Evolutionary conservation across 2,797 vertebrate species (phyloP), one percentile per base, ranked within the genome.

Genomic region (Acipenser ruthenus): DNA sequence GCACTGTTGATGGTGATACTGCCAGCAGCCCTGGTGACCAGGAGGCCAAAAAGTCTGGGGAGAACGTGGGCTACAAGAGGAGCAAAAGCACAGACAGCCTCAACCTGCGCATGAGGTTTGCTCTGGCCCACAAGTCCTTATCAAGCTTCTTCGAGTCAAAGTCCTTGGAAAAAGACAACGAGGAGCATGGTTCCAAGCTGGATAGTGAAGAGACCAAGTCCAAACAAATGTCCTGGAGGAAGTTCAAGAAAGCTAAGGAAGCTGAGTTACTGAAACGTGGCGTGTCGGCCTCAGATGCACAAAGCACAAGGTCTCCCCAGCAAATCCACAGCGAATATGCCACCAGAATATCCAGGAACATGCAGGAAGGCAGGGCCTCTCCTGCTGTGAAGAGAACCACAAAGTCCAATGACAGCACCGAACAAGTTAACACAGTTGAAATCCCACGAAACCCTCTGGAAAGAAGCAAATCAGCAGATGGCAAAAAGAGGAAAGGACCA

Each of bases 81-180:
- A 87, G 82, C 73, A 92, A 87, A 80, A 88, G 51, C 63, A 78
- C 82, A 0, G 93, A 95, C 59, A 86, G 83, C 56, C 89, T 90
- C 66, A 91, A 86, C 62, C 82, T 95, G 50, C 86, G 79, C 53
- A 86, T 89, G 66, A 89, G 87, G 52, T 75, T 95, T 11, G 88
- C 91, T 64, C 88, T 89, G 73, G 93, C 93, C 7, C 93, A 95
- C 49, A 93, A 89, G 75, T 93, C 93, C 6, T 83, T 96, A 9
- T 90, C 91, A 13, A 91, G 86, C 64, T 88, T 96, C 49, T 95
- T 95, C 77, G 94, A 95, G 78, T 86, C 87, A 7, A 92, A 78
- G 71, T 79, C 74, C 15, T 52, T 77, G 61, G 92, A 93, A 62
- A 93, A 88, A 68, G 88, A 91, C 60, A 85, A 74, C 7, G 59